Evolutionary conservation across 1,140 invertebrate species (phyloP), one percentile per base, ranked within the genome.

Genomic region (Scaptomyza montana): DNA sequence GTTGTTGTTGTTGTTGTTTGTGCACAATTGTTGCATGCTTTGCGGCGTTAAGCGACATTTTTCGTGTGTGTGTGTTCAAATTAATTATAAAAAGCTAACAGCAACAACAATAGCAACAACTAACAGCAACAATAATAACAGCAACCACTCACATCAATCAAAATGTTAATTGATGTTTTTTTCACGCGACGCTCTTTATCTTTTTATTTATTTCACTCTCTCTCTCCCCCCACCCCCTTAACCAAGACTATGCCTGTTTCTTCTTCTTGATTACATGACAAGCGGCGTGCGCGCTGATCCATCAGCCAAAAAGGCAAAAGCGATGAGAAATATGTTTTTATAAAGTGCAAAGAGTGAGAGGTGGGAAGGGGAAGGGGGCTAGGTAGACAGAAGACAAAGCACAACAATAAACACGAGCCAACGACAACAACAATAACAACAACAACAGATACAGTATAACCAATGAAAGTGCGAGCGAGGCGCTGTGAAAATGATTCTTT

Each of bases 21-120:
- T n/a, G 50, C 66, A 76, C 82, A 78, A 87, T 87, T 86, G 81
- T 86, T 86, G 81, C 82, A 78, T 86, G 78, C 81, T 86, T 86
- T 81, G 59, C 55, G 74, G 78, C 74, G 74, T 69, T 54, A 9
- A 43, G 64, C 64, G 62, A 80, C 59, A 76, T 62, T 57, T 45
- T 57, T 53, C 30, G 39, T 43, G 46, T 67, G 62, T 59, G 36
- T 73, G 2, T 36, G 6, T 78, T 81, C 62, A 87, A 87, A 85
- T 85, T 85, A 87, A 86, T 86, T 81, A 87, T 69, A 69, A 75
- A 75, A 86, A 81, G 73, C 80, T 77, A 86, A 62, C 70, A 66
- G 60, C 33, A 67, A 41, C 21, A 67, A 64, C 51, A 64, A 46
- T 43, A 33, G 8, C 16, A 9, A 21, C 1, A n/a, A n/a, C n/a